Evolutionary conservation across 2,113 vertebrate genomes (phyloP).

Genomic region (Noturus placidus): DNA sequence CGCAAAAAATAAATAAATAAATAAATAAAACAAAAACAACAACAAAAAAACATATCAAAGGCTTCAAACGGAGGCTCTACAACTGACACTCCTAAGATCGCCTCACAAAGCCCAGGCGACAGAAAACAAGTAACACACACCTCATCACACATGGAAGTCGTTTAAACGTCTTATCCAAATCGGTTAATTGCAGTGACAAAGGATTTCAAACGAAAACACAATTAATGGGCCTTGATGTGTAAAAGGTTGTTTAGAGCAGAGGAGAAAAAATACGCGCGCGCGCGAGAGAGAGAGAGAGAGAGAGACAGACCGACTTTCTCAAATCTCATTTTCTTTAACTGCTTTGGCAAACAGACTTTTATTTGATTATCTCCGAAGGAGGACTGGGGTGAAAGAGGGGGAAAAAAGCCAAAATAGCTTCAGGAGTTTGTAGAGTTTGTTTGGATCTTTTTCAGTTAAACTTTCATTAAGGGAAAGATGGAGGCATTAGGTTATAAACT

Average conservation of each 20-base stretch:
- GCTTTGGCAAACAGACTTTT: conserved; percentile 58
- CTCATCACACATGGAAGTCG: conserved; percentile 81
- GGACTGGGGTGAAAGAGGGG: conserved; percentile 44
- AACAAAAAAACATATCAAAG: conserved; percentile 72
- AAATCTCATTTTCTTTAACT: conserved; percentile 56
- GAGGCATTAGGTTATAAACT: conserved; percentile 12
- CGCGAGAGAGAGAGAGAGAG: background rate
- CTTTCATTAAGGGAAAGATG: conserved; percentile 55
- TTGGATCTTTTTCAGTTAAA: conserved; percentile 46
- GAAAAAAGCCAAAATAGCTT: background rate
- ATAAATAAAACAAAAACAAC: background rate
- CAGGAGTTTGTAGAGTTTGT: conserved; percentile 52
- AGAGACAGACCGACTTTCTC: conserved; percentile 18
- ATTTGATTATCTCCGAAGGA: conserved; percentile 59
- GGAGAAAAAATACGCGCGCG: conserved; percentile 1
- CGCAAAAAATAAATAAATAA: no score
- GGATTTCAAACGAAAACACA: conserved; percentile 77
- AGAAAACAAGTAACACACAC: conserved; percentile 75
- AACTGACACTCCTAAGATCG: conserved; percentile 82
- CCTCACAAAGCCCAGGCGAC: conserved; percentile 77
- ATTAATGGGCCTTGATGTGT: conserved; percentile 74
- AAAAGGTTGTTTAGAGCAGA: conserved; percentile 46
- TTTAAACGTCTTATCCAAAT: conserved; percentile 77
- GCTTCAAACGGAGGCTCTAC: conserved; percentile 77
- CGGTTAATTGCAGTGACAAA: conserved; percentile 76